phyloP scores from a whole-genome alignment of 2,888 invertebrate genomes.

The Cephus runcator region DNA sequence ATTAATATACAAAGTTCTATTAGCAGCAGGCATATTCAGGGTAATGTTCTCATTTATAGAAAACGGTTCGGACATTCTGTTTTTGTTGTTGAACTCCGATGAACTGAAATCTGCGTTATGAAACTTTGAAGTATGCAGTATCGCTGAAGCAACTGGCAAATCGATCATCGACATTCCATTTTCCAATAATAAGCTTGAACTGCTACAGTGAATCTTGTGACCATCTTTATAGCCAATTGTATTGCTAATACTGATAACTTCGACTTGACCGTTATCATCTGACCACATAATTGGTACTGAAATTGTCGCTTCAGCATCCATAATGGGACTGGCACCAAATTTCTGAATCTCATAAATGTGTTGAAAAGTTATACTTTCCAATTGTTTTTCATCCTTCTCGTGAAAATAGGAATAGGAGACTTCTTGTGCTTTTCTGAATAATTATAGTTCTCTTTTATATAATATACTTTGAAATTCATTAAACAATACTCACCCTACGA shows the following conservation, averaged over 20 bases:
- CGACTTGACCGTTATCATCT: constrained; percentile 14
- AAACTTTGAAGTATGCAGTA: background rate
- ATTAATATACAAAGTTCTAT: constrained; percentile 57
- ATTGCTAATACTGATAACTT: constrained; percentile 38
- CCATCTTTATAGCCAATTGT: constrained; percentile 35
- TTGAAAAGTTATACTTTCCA: constrained; percentile 50
- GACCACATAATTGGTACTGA: constrained; percentile 51
- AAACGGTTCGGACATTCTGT: background rate
- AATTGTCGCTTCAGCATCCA: constrained; percentile 53
- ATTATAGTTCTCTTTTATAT: constrained; percentile 7
- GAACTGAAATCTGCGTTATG: background rate
- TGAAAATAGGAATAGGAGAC: constrained; percentile 57
- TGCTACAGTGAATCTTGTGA: constrained; percentile 31
- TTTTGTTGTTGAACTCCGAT: background rate
- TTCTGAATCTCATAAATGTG: constrained; percentile 57
- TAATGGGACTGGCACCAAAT: constrained; percentile 62
- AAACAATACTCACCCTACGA: constrained; percentile 58
- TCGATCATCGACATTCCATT: constrained; percentile 21
- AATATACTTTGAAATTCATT: constrained; percentile 5
- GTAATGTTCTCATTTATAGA: background rate
- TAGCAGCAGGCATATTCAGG: constrained; percentile 17
- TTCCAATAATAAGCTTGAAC: constrained; percentile 2
- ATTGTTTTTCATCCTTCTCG: constrained; percentile 41
- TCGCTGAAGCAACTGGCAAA: background rate
- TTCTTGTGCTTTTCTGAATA: constrained; percentile 56